Base-by-base conservation (phyloP, 2,888 invertebrate species). In the Exocentrus adspersus region DNA sequence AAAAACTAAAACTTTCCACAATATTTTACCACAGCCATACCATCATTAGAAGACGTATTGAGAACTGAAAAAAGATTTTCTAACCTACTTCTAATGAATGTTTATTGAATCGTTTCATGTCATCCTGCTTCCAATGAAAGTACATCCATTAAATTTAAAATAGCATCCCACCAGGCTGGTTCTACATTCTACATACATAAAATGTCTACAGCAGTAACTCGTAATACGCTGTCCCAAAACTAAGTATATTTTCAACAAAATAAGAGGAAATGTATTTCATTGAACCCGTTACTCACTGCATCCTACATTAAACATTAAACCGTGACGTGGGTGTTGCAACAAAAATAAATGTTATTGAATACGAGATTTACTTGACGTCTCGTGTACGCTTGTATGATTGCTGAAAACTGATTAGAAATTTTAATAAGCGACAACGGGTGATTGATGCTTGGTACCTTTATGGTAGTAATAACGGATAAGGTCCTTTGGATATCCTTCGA, bases 261-360 rank as follows among this genome's bases (percentile, higher is more conserved):
- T 48, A 48, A 48, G 28, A 48, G 16, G 48, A 48, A 48, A 48
- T 48, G 20, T 17, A 24, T 48, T 28, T 48, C 28, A 28, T 24
- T 48, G 28, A 48, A 48, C 48, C 10, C 28, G 16, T 48, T 14
- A 28, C 28, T 48, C 48, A 48, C 28, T 30, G 28, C 48, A 17
- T 9, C 16, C 10, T 28, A 28, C 48, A 48, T 28, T 24, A 14
- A 21, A 9, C 20, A 20, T 20, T 48, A 24, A 24, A 46, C 12
- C 10, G 9, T 48, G 4, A 24, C 28, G 48, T 48, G 24, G 48
- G 48, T 17, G 28, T 48, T 9, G 48, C 9, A 28, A 48, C 24
- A 48, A 48, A 45, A 48, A 28, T 48, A 12, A 24, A 10, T 37
- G n/a, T 37, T 37, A 37, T n/a, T 5, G 10, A 37, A 37, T 12